Evolutionary conservation across 2,888 invertebrate genomes (phyloP).

Genomic region (Spicauda simplicius): DNA sequence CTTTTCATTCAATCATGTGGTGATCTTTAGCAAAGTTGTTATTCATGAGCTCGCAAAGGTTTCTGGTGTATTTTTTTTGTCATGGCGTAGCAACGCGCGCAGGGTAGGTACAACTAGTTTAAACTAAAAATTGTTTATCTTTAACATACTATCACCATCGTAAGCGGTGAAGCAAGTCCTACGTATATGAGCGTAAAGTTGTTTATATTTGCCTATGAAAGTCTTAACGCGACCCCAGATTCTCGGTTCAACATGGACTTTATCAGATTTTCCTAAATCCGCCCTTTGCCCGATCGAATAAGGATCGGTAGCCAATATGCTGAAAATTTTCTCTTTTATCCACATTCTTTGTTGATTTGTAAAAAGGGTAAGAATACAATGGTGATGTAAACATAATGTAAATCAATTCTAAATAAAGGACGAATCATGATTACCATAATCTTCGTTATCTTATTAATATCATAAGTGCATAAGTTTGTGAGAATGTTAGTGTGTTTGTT

Average conservation of each 20-base stretch:
- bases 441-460: no score
- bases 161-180: conserved; percentile 1
- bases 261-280: conserved; percentile 36
- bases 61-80: no score
- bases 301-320: conserved; percentile 36
- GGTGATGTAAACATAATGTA: not conserved
- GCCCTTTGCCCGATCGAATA: conserved; percentile 36
- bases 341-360: conserved; percentile 22
- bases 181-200: conserved; percentile 26
- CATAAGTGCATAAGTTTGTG: no score
- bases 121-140: not conserved
- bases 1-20: no score
- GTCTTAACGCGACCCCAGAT: conserved; percentile 32
- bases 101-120: no score
- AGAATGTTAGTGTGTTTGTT: no score
- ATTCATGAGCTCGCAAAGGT: no score
- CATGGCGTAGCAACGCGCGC: no score
- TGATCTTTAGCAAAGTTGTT: no score
- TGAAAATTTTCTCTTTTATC: conserved; percentile 28
- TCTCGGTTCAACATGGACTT: conserved; percentile 32
- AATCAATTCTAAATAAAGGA: not conserved
- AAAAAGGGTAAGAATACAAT: conserved; percentile 12
- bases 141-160: not conserved
- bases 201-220: conserved; percentile 35
- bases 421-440: not conserved